A percentile compares a stretch with the other conserved stretches of the same genome.
Conservation (phyloP, 2,113 vertebrate genomes). For the Guaruba guarouba region DNA sequence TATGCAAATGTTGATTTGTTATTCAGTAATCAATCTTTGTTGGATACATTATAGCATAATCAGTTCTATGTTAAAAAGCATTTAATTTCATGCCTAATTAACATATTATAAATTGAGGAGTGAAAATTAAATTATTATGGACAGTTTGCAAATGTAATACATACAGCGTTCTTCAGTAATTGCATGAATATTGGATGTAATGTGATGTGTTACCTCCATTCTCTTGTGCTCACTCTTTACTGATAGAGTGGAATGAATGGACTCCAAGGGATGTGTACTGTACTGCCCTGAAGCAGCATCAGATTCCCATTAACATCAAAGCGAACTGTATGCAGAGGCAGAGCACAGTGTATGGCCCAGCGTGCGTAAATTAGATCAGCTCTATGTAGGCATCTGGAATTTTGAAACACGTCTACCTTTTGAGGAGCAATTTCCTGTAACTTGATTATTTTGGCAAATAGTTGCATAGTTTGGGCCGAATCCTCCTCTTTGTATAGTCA, state of each 20-base stretch:
- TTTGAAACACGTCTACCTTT: constrained; percentile 33
- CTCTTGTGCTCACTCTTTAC: constrained; percentile 4
- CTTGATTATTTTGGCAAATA: constrained; percentile 60
- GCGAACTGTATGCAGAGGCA: not conserved
- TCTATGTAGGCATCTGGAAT: constrained; percentile 43
- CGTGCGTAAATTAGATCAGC: constrained; percentile 47
- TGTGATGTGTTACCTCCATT: constrained; percentile 39
- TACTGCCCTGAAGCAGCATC: constrained; percentile 22
- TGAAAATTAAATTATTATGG: constrained; percentile 75
- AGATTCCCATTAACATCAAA: constrained; percentile 51
- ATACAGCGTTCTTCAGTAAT: constrained; percentile 60
- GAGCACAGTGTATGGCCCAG: not conserved
- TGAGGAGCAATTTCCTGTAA: constrained; percentile 56
- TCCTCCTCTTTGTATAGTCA: constrained; percentile 9
- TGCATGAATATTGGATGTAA: constrained; percentile 67
- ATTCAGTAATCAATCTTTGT: constrained; percentile 71
- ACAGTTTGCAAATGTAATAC: constrained; percentile 73
- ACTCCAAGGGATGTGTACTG: not conserved
- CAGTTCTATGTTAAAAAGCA: constrained; percentile 72
- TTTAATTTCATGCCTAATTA: constrained; percentile 73
- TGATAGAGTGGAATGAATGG: constrained; percentile 5
- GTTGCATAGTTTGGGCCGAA: not conserved
- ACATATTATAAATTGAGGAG: constrained; percentile 68
- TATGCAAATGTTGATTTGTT: constrained; percentile 66
- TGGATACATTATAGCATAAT: constrained; percentile 67